Base-by-base conservation (phyloP, 1,140 invertebrate genomes). In the Drosophila kanapiae region DNA sequence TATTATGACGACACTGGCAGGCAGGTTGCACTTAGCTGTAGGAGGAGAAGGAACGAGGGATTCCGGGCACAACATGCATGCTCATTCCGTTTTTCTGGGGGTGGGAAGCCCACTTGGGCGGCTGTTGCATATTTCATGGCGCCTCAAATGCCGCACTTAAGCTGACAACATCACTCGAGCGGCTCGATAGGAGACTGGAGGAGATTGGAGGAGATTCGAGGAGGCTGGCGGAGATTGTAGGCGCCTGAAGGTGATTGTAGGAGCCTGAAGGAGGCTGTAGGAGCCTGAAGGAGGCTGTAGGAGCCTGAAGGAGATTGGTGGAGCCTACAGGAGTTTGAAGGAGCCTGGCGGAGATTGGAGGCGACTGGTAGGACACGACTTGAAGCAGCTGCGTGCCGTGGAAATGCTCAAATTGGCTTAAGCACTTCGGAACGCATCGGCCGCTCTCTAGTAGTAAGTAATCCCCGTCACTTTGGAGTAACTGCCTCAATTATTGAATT, bases 121-220 rank as follows among this genome's bases (percentile, higher is more conserved):
- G 57, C 48, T 86, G 79, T 80, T 86, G 84, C 83, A 87, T 82
- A 86, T 86, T 82, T 86, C 71, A 87, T 85, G 65, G 75, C 75
- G 65, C 61, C 75, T 65, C 78, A 86, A 85, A 86, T 87, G 79
- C 76, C 47, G 47, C 75, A 85, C 82, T 84, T 80, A 69, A 84
- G 77, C 57, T 72, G 83, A 82, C 68, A 86, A 80, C 82, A 80
- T 69, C 77, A 75, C 48, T 79, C 48, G 38, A 38, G 42, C 57
- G 29, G 54, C 35, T 48, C 29, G 62, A 27, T 9, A 6, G 51
- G 5, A 54, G 33, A 9, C 0, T 37, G 51, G 0, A 6, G 2
- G 5, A 33, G 29, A 51, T 33, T 51, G 49, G 6, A 33, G 48
- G 48, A 6, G 48, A 31, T 9, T 49, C 27, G 2, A 13, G 16